Evolutionary conservation across 2,888 invertebrate species (phyloP).

Genomic region (Laspeyria flexula): DNA sequence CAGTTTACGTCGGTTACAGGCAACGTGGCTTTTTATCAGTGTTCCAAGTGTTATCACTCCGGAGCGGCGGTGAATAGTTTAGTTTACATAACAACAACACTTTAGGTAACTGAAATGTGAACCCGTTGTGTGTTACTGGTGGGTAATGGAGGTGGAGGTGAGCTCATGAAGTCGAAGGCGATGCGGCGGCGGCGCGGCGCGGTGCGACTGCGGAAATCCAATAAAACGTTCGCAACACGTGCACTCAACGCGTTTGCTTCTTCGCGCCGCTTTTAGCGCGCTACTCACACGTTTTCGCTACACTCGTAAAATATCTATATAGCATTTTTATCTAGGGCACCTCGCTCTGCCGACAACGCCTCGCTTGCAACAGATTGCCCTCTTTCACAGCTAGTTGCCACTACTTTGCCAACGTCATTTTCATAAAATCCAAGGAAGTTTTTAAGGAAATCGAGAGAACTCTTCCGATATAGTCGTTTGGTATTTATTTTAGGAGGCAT

Average conservation of each 20-base stretch:
- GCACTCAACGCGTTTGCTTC: slow-evolving; percentile 43
- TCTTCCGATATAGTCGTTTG: background rate
- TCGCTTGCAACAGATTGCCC: background rate
- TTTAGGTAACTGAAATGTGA: slow-evolving; percentile 30
- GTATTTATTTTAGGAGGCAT: background rate
- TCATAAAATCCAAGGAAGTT: background rate
- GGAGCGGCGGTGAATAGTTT: background rate
- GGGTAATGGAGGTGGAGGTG: slow-evolving; percentile 21
- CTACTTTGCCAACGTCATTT: slow-evolving; percentile 3
- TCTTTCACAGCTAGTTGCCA: slow-evolving; percentile 2
- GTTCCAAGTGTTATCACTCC: background rate
- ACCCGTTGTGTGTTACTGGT: slow-evolving; percentile 36
- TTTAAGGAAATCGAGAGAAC: background rate
- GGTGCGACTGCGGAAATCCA: slow-evolving; percentile 37
- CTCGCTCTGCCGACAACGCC: background rate
- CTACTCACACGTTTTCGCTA: slow-evolving; percentile 39
- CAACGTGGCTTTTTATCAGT: background rate
- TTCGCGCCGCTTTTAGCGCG: slow-evolving; percentile 28
- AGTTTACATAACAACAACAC: slow-evolving; percentile 12
- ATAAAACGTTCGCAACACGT: slow-evolving; percentile 40
- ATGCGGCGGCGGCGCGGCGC: background rate
- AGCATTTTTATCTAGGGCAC: slow-evolving; percentile 1
- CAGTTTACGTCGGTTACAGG: background rate
- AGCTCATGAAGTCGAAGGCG: no score
- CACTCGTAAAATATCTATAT: slow-evolving; percentile 22